These are phyloP conservation scores for Hirundichthys speculiger DNA, from an alignment of 2,113 vertebrate species.

Conservation along the genomic window DNA sequence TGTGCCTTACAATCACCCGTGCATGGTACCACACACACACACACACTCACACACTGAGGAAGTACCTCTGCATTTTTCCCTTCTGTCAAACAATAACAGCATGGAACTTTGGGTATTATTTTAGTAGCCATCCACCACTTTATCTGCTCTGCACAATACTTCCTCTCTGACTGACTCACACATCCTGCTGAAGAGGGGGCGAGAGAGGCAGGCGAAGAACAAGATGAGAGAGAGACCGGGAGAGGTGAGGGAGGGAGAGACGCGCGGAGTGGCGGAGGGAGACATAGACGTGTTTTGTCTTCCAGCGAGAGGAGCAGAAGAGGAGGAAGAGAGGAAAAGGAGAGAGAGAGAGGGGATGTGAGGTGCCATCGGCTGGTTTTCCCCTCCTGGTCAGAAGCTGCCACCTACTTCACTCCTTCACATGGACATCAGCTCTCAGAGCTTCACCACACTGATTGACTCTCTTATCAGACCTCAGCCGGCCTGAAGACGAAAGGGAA, in stretches of 20 bases:
- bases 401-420: slow-evolving; percentile 29
- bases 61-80: slow-evolving; percentile 73
- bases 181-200: slow-evolving; percentile 76
- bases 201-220: slow-evolving; percentile 50
- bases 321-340: slow-evolving; percentile 53
- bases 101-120: slow-evolving; percentile 82
- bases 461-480: slow-evolving; percentile 6
- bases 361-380: slow-evolving; percentile 29
- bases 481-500: neutral
- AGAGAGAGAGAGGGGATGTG: slow-evolving; percentile 56
- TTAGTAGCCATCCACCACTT: slow-evolving; percentile 82
- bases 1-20: slow-evolving; percentile 30
- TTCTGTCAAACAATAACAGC: slow-evolving; percentile 81
- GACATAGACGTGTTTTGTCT: slow-evolving; percentile 74
- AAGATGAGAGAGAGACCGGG: slow-evolving; percentile 25
- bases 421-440: slow-evolving; percentile 31
- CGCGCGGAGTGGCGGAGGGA: slow-evolving; percentile 36
- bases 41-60: slow-evolving; percentile 59
- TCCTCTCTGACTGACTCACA: slow-evolving; percentile 80
- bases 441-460: neutral
- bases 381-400: slow-evolving; percentile 48
- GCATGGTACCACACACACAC: neutral
- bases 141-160: slow-evolving; percentile 88
- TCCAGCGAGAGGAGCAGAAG: slow-evolving; percentile 56
- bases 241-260: slow-evolving; percentile 15